Percentiles rank a stretch among this genome's conserved stretches.
These are phyloP conservation scores for Stylophora pistillata DNA, from an alignment of 64 coral and sea anemone species.

Conservation along the genomic window DNA sequence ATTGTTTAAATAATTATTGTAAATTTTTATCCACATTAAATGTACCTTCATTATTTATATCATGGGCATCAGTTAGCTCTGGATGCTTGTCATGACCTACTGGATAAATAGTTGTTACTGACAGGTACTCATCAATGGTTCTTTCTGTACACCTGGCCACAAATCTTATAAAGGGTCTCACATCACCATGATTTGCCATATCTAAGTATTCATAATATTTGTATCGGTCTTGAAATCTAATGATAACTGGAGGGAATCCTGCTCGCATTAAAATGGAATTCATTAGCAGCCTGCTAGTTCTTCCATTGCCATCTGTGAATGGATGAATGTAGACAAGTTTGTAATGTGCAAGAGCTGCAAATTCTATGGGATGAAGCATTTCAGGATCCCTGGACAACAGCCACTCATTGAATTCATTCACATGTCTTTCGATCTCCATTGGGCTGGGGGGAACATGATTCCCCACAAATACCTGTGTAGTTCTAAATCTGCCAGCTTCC, in stretches of 20 bases:
- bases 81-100: slow-evolving; percentile 70
- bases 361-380: slow-evolving; percentile 93
- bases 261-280: slow-evolving; percentile 99
- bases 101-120: slow-evolving; percentile 91
- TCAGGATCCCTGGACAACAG: slow-evolving; percentile 65
- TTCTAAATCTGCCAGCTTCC: slow-evolving; percentile 86
- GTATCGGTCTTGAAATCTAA: slow-evolving; percentile 83
- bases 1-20: background rate
- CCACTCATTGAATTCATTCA: slow-evolving; percentile 93
- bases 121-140: slow-evolving; percentile 96
- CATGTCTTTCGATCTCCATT: slow-evolving; percentile 75
- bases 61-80: slow-evolving; percentile 87
- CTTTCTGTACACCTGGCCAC: slow-evolving; percentile 91
- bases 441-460: slow-evolving; percentile 90
- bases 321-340: slow-evolving; percentile 98
- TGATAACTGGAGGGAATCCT: slow-evolving; percentile 96
- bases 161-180: slow-evolving; percentile 98
- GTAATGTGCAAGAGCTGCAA: slow-evolving; percentile 96
- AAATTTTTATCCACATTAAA: background rate
- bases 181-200: slow-evolving; percentile 95
- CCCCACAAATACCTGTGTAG: slow-evolving; percentile 90
- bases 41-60: slow-evolving; percentile 16
- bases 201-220: slow-evolving; percentile 90
- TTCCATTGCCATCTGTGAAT: slow-evolving; percentile 98
- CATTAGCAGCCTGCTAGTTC: slow-evolving; percentile 89